Evolutionary conservation across 2,888 invertebrate species (phyloP), one percentile per base, ranked within the genome.

Genomic region (Helleia helle): DNA sequence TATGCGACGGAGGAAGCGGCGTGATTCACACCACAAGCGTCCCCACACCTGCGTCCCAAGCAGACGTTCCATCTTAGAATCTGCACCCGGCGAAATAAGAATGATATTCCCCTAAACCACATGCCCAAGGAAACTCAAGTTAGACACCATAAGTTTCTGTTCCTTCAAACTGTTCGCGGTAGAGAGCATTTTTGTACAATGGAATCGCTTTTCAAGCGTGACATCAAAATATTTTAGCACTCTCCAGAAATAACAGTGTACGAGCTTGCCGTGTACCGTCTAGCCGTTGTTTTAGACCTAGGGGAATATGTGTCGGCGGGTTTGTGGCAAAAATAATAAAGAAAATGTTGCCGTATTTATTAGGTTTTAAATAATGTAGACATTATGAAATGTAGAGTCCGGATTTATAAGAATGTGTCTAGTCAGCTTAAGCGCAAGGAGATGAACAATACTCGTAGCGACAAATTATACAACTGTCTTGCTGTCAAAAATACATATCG

Each of bases 171-270:
- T 53, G 50, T 53, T 54, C 52, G 60, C 49, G 52, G 59, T 65
- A 69, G 64, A 65, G 70, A 67, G 60, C 60, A 67, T 65, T 71
- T 73, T 74, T 59, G 62, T 62, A 56, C 56, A 54, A 56, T 47
- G 54, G 56, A 55, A 58, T 59, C 58, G 53, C 63, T 64, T 61
- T 58, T 52, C 61, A 63, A 64, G 61, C 59, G 58, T 62, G 58
- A 59, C 62, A 59, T 62, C 55, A 65, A 70, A 71, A 79, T 81
- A 79, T 80, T 75, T 80, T 72, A 80, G 65, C 71, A 65, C 73
- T 74, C 62, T 55, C 66, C 62, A 74, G 77, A 79, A 80, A 80
- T 76, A 80, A 81, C 80, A 79, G 76, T 76, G 71, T 70, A 63
- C 59, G 60, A 61, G 60, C n/a, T 40, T 31, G 39, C 14, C 30